Evolutionary conservation across 2,888 invertebrate genomes (phyloP), one percentile per base, ranked within the genome.

Genomic region (Dasysyrphus albostriatus): DNA sequence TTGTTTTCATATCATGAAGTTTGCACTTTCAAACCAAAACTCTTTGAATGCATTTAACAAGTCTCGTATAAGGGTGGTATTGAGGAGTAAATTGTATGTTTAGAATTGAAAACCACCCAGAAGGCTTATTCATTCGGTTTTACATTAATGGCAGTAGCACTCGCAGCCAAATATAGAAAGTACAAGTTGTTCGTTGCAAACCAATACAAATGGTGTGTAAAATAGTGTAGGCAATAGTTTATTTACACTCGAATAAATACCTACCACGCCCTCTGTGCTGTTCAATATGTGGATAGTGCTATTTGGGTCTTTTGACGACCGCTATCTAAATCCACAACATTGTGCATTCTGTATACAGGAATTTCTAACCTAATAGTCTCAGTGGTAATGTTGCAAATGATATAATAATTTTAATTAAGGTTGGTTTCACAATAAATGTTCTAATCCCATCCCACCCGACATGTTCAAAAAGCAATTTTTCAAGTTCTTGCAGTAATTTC

Each of bases 221-320:
- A n/a, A 10, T 3, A 2, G 10, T 61, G 19, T 9, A 32, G 44
- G 49, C 49, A n/a, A 37, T 72, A 59, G 70, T 70, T 65, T 75
- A 84, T 85, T 85, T 76, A 77, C 80, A 42, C 67, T 72, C 65
- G 61, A 70, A 58, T 44, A 74, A 83, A 74, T 58, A 72, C 65
- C 9, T 29, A 65, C 47, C 29, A 34, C 63, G 44, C 12, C 47
- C 56, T 51, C 29, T 12, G 19, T 10, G 34, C 44, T 47, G 19
- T 49, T 42, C 44, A 59, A 69, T 14, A 51, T 39, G 47, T 65
- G 65, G 44, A 47, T 65, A 72, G 56, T 63, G 51, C 72, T 34
- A 34, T 16, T 8, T 61, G 59, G 37, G 39, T 4, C 29, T 47
- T n/a, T n/a, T 61, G 39, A 61, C 16, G 44, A 29, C n/a, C 58